Evolutionary conservation across 2,888 invertebrate species (phyloP).

Genomic region (Ornithoptera priamus): DNA sequence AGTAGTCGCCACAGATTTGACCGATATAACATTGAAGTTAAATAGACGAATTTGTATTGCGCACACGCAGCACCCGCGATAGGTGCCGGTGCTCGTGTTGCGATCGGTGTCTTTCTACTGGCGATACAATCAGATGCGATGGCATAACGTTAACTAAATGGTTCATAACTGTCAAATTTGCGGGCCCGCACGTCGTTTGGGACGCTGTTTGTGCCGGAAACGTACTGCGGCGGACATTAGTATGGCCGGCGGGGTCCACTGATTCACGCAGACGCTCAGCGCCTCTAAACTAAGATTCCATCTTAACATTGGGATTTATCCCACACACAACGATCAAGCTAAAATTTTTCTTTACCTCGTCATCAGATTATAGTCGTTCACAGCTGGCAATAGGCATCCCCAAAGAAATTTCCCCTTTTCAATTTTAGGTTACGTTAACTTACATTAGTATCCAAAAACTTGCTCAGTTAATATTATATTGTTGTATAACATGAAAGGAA

Average conservation of each 20-base stretch:
- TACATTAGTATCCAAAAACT: no score
- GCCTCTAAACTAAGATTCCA: conserved; percentile 28
- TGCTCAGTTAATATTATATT: no score
- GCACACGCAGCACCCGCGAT: conserved; percentile 41
- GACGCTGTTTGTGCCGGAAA: conserved; percentile 54
- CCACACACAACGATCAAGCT: conserved; percentile 1
- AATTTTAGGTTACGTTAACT: no score
- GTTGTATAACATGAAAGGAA: no score
- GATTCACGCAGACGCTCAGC: conserved; percentile 49
- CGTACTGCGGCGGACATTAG: conserved; percentile 49
- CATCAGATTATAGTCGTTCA: no score
- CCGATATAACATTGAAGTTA: conserved; percentile 30
- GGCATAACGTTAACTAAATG: conserved; percentile 49
- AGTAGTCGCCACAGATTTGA: conserved; percentile 14
- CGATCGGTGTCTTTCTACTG: conserved; percentile 43
- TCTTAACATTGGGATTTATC: conserved; percentile 11
- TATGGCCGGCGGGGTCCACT: conserved; percentile 48
- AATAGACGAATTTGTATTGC: conserved; percentile 38
- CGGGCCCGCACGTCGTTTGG: conserved; percentile 44
- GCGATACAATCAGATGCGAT: conserved; percentile 50
- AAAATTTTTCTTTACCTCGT: no score
- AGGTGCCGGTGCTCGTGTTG: conserved; percentile 42
- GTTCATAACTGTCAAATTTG: conserved; percentile 60
- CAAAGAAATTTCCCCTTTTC: no score
- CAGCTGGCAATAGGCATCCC: no score